phyloP scores from a whole-genome alignment of 2,797 vertebrate species.

The Poecile montanus region DNA sequence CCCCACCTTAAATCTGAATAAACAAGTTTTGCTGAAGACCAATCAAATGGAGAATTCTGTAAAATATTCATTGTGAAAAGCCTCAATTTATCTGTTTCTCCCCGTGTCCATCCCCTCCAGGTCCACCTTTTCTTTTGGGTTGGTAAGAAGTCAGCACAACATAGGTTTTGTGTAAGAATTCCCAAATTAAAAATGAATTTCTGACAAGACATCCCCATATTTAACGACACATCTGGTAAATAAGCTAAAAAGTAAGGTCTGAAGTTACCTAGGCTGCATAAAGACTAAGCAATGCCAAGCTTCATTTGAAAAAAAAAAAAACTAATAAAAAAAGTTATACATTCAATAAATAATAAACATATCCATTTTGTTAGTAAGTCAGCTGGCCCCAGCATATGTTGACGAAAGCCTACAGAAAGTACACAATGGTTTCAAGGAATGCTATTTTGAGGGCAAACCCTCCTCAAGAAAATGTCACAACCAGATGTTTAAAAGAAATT shows the following conservation, averaged over 20 bases:
- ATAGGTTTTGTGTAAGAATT: background rate
- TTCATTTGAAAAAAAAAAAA: background rate
- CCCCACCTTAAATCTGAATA: background rate
- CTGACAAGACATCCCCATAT: rapidly evolving
- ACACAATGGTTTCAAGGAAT: background rate
- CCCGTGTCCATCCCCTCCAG: rapidly evolving
- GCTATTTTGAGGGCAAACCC: background rate
- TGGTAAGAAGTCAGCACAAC: background rate
- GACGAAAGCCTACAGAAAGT: background rate
- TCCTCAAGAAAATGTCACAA: background rate
- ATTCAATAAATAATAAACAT: background rate
- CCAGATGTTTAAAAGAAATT: background rate
- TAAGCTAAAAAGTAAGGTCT: background rate
- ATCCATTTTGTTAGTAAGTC: background rate
- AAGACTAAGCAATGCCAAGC: background rate
- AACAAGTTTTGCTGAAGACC: background rate
- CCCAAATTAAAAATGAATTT: background rate
- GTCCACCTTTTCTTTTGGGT: background rate
- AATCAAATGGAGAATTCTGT: background rate
- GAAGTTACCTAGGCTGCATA: background rate
- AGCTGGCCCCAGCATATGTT: background rate
- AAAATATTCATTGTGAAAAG: background rate
- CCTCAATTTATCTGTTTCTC: background rate
- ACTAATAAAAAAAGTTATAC: background rate
- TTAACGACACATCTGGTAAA: background rate